Evolutionary conservation across 2,113 vertebrate species (phyloP), one percentile per base, ranked within the genome.

Genomic region (Oxyruncus cristatus): DNA sequence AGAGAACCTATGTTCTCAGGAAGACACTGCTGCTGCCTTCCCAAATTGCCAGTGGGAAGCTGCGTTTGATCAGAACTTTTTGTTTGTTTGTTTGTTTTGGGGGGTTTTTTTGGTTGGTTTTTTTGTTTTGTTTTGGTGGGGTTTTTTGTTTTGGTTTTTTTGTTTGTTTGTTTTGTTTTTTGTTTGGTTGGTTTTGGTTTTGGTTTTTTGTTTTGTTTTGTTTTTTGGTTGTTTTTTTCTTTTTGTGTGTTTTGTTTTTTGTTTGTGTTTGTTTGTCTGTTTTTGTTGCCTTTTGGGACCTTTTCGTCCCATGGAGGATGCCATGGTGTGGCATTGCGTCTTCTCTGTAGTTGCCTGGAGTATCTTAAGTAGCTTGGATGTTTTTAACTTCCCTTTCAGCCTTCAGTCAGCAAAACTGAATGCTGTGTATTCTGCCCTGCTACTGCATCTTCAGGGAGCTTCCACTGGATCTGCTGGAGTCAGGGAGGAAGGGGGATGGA

Each of bases 291-390:
- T 61, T 6, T 88, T 61, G 47, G 44, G 86, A 56, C 35, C 44
- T 63, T 33, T 44, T 39, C 24, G 2, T 56, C n/a, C 23, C 26
- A 26, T 42, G 28, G 65, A 72, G 24, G 13, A 7, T 80, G 33
- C 47, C 1, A 1, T 14, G 3, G 5, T 4, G 5, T 72, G 37
- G 20, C 23, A 24, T 71, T 0, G 0, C 13, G 13, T 90, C 32
- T 62, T 62, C 24, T 83, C 26, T 37, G 30, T 9, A 47, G 28
- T 62, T 85, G 42, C 28, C 8, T 67, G 33, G 35, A 71, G 16
- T 47, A 14, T 85, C 46, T 83, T 76, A 66, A 68, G 15, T 52
- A 49, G 41, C 23, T 16, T 66, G 53, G 22, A 32, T 63, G 30
- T 42, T n/a, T 83, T 89, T 76, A 61, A 70, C 35, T 39, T 86